Percentiles rank a stretch among this genome's conserved stretches.
phyloP scores from a whole-genome alignment of 2,888 invertebrate species.

The Trichacis sp. region DNA sequence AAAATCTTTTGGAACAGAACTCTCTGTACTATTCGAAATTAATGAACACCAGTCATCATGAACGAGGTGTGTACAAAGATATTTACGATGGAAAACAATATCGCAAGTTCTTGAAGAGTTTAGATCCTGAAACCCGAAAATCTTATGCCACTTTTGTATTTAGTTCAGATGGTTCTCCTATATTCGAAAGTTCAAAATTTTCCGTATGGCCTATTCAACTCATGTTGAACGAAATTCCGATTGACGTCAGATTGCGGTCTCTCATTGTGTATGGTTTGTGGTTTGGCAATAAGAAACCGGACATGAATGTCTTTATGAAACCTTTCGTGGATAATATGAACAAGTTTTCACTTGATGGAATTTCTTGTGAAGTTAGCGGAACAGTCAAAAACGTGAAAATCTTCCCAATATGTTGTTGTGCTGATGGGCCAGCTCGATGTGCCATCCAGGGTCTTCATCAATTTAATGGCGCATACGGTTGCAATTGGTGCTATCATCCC shows the following conservation, averaged over 20 bases:
- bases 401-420: constrained; percentile 13
- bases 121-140: background rate
- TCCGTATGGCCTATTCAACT: constrained; percentile 25
- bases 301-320: constrained; percentile 17
- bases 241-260: background rate
- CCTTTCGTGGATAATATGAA: constrained; percentile 18
- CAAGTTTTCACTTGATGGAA: constrained; percentile 5
- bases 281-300: constrained; percentile 22
- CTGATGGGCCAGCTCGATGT: constrained; percentile 28
- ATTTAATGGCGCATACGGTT: constrained; percentile 32
- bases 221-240: constrained; percentile 24
- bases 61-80: background rate
- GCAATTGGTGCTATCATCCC: constrained; percentile 24
- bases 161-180: constrained; percentile 15
- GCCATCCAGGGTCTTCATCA: constrained; percentile 13
- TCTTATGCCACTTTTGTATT: background rate
- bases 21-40: too few species aligned
- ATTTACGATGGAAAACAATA: constrained; percentile 10
- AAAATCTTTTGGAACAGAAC: too few species aligned
- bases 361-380: constrained; percentile 8
- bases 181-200: constrained; percentile 23
- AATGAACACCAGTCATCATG: too few species aligned
- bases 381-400: constrained; percentile 13
- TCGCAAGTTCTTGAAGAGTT: background rate
- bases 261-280: constrained; percentile 18